These are phyloP conservation scores for Ladona fulva DNA, from an alignment of 1,140 invertebrate genomes.

Conservation along the genomic window DNA sequence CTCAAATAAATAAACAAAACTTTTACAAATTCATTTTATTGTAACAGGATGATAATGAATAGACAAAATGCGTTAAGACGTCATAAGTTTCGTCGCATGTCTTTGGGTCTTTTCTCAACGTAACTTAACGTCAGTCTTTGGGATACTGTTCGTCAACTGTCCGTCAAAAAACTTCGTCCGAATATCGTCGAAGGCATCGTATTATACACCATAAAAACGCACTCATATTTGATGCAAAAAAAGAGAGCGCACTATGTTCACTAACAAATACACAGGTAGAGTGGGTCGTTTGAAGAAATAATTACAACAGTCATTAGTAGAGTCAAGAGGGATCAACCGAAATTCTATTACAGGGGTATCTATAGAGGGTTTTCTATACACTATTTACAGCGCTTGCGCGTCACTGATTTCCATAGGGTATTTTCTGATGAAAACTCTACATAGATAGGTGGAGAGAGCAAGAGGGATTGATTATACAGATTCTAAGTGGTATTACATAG, in stretches of 20 bases:
- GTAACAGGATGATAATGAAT: neutral
- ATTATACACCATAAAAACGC: neutral
- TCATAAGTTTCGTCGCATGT: neutral
- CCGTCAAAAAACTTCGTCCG: constrained; percentile 6
- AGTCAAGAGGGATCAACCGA: too few relatives aligned
- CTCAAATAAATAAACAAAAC: neutral
- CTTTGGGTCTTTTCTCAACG: neutral
- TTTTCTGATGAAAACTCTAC: neutral
- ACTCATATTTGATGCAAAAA: neutral
- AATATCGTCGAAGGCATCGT: neutral
- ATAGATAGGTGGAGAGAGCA: too few relatives aligned
- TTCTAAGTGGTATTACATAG: too few relatives aligned
- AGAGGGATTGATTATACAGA: too few relatives aligned
- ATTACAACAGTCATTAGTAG: neutral
- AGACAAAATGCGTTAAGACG: neutral
- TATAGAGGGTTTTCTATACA: neutral
- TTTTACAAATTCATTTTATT: constrained; percentile 10
- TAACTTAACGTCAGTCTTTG: neutral
- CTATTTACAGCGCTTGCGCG: neutral
- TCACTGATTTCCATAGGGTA: neutral
- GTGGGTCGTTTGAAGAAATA: neutral
- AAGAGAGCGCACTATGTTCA: neutral
- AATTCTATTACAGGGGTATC: too few relatives aligned
- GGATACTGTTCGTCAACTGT: neutral
- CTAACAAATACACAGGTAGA: neutral